These are phyloP conservation scores for Corythoichthys intestinalis DNA, from an alignment of 2,113 vertebrate species.

Conservation along the genomic window DNA sequence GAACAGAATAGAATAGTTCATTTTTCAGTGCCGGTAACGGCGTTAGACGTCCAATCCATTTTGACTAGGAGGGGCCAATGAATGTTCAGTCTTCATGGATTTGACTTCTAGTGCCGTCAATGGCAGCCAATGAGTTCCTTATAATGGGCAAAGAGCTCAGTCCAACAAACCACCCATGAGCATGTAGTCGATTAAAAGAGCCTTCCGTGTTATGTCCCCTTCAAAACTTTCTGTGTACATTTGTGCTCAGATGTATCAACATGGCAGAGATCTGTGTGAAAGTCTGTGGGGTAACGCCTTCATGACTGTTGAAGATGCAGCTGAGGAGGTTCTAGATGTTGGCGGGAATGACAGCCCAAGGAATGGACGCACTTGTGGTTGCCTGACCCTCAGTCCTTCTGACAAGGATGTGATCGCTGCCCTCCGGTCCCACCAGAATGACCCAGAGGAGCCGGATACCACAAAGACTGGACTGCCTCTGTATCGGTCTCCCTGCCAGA, in stretches of 20 bases:
- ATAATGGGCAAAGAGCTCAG: too few species aligned
- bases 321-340: slow-evolving; percentile 29
- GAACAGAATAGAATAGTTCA: too few species aligned
- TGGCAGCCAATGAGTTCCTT: too few species aligned
- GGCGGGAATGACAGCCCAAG: slow-evolving; percentile 13
- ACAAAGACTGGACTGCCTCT: slow-evolving; percentile 71
- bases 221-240: background rate
- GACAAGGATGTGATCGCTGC: slow-evolving; percentile 71
- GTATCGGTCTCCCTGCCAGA: slow-evolving; percentile 63
- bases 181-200: too few species aligned
- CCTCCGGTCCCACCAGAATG: slow-evolving; percentile 64
- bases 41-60: too few species aligned
- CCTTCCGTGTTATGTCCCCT: background rate
- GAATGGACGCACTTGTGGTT: slow-evolving; percentile 63
- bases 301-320: slow-evolving; percentile 63
- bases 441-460: slow-evolving; percentile 72
- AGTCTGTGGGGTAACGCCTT: slow-evolving; percentile 73
- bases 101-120: too few species aligned
- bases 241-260: slow-evolving; percentile 71
- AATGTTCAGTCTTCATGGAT: too few species aligned
- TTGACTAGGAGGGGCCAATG: too few species aligned
- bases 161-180: too few species aligned
- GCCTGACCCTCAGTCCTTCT: slow-evolving; percentile 71
- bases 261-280: slow-evolving; percentile 77
- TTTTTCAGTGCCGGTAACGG: too few species aligned